Evolutionary conservation across 2,113 vertebrate species (phyloP), one percentile per base, ranked within the genome.

Genomic region (Noturus placidus): DNA sequence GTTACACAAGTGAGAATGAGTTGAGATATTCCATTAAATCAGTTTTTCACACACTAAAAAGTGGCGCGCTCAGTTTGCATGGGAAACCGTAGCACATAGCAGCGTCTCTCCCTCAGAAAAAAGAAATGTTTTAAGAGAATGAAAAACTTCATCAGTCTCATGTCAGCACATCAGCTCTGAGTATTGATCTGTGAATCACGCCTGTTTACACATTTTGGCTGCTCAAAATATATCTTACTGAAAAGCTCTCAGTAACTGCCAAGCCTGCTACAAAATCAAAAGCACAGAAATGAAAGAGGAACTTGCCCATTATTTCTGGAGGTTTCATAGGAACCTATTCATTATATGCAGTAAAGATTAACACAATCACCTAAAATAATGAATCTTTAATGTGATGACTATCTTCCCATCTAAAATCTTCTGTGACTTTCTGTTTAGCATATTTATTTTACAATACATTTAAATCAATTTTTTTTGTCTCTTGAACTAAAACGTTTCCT

Each of bases 181-280:
- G 65, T 88, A 91, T 82, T 88, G 88, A 91, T 91, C 87, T 76
- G 86, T 86, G 90, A 91, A 87, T 83, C 80, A 81, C 22, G 76
- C 86, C 79, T 89, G 89, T 88, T 85, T 89, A 84, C 87, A 89
- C 83, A 74, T 86, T 91, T 82, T 67, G 86, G 30, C 56, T 70
- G 70, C 90, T 88, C 52, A 69, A 79, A 90, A 86, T 83, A 59
- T 79, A 77, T 52, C 86, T 87, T 87, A 69, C 81, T 56, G 67
- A 35, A 52, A 69, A 74, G 70, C 84, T 22, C n/a, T 52, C 69
- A 82, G 85, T 82, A 88, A 88, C 70, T 83, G 79, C 86, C 86
- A 85, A 69, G 50, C 46, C 59, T 83, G 59, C 22, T 79, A 83
- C 76, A 89, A 80, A 89, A 59, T 67, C n/a, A 56, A 83, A 65